Percentiles rank a stretch among this genome's conserved stretches.
Conservation (phyloP, 2,113 vertebrate genomes). For the Nicator chloris region DNA sequence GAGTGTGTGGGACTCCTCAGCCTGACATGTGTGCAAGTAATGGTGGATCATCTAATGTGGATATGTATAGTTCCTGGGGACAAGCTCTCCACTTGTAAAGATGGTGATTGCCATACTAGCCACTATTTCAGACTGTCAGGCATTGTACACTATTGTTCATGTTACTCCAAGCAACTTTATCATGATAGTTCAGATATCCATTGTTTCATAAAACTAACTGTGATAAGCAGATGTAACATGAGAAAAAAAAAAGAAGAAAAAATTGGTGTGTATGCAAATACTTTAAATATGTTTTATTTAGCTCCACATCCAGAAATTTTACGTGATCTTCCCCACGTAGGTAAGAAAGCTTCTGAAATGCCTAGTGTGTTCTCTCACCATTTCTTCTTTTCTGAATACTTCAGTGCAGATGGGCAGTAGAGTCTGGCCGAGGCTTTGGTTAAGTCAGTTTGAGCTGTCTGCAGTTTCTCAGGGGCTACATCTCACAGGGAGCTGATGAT, state of each 20-base stretch:
- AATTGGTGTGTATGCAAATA: background rate
- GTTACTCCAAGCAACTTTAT: background rate
- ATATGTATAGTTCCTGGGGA: background rate
- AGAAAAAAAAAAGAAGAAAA: background rate
- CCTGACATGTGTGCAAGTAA: background rate
- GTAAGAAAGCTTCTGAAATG: background rate
- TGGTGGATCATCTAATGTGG: background rate
- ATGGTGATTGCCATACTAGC: background rate
- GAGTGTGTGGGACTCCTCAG: background rate
- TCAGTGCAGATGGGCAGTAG: background rate
- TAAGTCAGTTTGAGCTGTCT: background rate
- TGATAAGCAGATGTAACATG: background rate
- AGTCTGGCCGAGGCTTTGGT: background rate
- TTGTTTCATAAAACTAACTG: background rate
- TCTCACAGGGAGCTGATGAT: background rate
- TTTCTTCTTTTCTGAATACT: background rate
- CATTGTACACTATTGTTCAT: background rate
- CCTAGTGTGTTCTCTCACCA: background rate
- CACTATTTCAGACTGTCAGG: background rate
- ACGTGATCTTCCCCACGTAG: background rate
- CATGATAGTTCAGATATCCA: background rate
- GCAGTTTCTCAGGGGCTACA: slow-evolving; percentile 7
- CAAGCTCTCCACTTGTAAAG: background rate
- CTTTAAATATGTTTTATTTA: background rate
- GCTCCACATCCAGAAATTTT: background rate